Percentiles rank a stretch among this genome's conserved stretches.
phyloP scores from a whole-genome alignment of 2,888 invertebrate genomes.

The Xanthorhoe designata region DNA sequence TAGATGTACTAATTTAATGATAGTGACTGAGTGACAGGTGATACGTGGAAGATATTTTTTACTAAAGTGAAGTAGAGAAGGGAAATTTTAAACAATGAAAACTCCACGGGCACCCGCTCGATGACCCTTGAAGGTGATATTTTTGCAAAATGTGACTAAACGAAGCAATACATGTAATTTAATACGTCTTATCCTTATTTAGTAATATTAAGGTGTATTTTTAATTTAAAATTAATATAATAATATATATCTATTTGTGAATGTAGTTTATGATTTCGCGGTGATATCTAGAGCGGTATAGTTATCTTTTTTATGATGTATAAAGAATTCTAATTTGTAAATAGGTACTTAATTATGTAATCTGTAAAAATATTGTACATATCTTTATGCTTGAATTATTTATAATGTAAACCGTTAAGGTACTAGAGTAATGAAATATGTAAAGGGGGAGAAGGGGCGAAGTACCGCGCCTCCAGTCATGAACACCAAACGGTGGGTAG shows the following conservation, averaged over 20 bases:
- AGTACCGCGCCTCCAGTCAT: slow-evolving; percentile 29
- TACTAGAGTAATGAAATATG: slow-evolving; percentile 64
- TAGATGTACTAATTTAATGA: slow-evolving; percentile 78
- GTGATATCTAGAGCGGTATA: slow-evolving; percentile 83
- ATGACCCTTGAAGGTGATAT: slow-evolving; percentile 83
- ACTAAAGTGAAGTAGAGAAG: slow-evolving; percentile 66
- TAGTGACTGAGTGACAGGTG: slow-evolving; percentile 80
- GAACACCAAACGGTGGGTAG: slow-evolving; percentile 35
- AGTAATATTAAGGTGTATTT: slow-evolving; percentile 79
- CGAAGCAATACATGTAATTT: slow-evolving; percentile 92
- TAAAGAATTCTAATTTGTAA: slow-evolving; percentile 85
- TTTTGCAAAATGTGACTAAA: slow-evolving; percentile 89
- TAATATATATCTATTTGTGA: slow-evolving; percentile 82
- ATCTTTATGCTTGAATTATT: slow-evolving; percentile 85
- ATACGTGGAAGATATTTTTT: slow-evolving; percentile 80
- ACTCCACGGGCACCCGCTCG: slow-evolving; percentile 31
- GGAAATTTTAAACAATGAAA: slow-evolving; percentile 38
- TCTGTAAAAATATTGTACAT: slow-evolving; percentile 85
- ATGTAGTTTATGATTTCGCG: slow-evolving; percentile 84
- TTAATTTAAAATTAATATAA: slow-evolving; percentile 67
- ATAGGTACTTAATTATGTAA: slow-evolving; percentile 84
- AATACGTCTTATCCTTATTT: slow-evolving; percentile 86
- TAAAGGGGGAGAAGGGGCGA: slow-evolving; percentile 36
- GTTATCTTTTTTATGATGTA: slow-evolving; percentile 84
- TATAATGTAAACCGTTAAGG: slow-evolving; percentile 77